Evolutionary conservation across 1,140 invertebrate species (phyloP), one percentile per base, ranked within the genome.

Genomic region (Calycopis cecrops): DNA sequence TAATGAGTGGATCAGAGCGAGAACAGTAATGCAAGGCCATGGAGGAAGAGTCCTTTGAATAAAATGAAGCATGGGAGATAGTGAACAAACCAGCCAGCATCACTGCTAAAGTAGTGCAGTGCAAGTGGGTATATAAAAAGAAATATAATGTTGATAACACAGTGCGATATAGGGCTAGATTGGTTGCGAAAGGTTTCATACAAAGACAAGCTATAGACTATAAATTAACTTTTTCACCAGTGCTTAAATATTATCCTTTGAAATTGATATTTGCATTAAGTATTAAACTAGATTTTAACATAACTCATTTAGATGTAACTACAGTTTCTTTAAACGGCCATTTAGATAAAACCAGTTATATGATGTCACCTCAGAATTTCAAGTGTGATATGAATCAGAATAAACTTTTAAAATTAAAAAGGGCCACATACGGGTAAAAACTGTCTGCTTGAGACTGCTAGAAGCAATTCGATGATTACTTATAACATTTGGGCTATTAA

Each of bases 171-270:
- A 14, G 40, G 16, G 40, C 40, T 0, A 40, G 38, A 18, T 35
- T 55, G n/a, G 52, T 55, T 1, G 33, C 21, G 0, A 55, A 55
- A 47, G 40, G 40, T 12, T 62, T 53, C 14, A 51, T 35, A 28
- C 60, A 62, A 47, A 35, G 42, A 52, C 44, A 21, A 12, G 54
- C 66, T 33, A 55, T 67, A 59, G 51, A 73, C 33, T 59, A 55
- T 48, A n/a, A n/a, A 28, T 53, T 59, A 34, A 63, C 57, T 33
- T 63, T 55, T 52, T 55, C 56, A 16, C 55, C 55, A 16, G 60
- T 57, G 34, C 17, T 55, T 16, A 50, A 51, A 48, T 33, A 60
- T 56, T 52, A 50, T 21, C 51, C 60, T 35, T 44, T 62, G 14
- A 38, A 35, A 44, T 54, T 49, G 17, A 34, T 58, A 21, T 58